Conservation (phyloP, 1,140 invertebrate species). For the Drosophila tani region DNA sequence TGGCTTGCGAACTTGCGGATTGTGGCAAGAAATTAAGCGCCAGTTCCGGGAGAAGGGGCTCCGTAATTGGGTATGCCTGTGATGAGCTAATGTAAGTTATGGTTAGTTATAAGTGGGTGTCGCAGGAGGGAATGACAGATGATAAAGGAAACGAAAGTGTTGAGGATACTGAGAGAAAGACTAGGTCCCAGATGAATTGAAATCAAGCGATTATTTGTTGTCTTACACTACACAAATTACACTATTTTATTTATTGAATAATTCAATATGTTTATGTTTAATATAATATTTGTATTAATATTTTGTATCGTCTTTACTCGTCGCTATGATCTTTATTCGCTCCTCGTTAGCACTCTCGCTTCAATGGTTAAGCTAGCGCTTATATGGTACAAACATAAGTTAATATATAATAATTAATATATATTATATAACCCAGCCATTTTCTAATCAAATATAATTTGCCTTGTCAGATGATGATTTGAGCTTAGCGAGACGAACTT, state of each 20-base stretch:
- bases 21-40: slow-evolving; percentile 42
- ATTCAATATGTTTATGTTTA: too few relatives aligned
- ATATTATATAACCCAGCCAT: not conserved
- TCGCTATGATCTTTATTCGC: too few relatives aligned
- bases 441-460: not conserved
- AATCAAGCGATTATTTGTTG: too few relatives aligned
- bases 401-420: not conserved
- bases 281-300: too few relatives aligned
- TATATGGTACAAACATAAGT: too few relatives aligned
- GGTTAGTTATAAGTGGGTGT: slow-evolving; percentile 54
- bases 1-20: slow-evolving; percentile 41
- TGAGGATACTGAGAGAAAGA: not conserved
- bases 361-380: too few relatives aligned
- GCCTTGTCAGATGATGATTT: slow-evolving; percentile 1
- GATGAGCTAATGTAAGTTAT: slow-evolving; percentile 69
- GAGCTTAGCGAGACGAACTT: too few relatives aligned
- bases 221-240: too few relatives aligned
- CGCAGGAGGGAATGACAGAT: not conserved
- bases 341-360: too few relatives aligned
- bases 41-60: not conserved
- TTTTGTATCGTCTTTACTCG: too few relatives aligned
- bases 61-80: slow-evolving; percentile 45
- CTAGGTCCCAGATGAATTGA: not conserved
- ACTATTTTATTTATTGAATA: too few relatives aligned
- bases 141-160: slow-evolving; percentile 31